Evolutionary conservation across 2,113 vertebrate species (phyloP).

Genomic region (Noturus placidus): DNA sequence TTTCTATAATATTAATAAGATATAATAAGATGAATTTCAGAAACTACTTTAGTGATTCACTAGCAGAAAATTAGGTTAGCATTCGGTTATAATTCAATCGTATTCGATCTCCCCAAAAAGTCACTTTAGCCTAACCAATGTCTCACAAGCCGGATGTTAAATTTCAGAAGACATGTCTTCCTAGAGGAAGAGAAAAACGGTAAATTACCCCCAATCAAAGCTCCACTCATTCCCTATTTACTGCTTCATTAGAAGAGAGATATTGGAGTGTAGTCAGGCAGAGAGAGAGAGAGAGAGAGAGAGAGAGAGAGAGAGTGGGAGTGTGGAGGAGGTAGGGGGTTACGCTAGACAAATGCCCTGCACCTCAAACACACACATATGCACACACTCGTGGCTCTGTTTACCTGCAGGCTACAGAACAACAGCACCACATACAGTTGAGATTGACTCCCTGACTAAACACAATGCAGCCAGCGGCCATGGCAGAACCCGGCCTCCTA

Average conservation of each 20-base stretch:
- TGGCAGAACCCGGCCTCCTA: constrained; percentile 53
- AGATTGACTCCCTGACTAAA: constrained; percentile 45
- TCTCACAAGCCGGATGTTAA: constrained; percentile 20
- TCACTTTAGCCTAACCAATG: constrained; percentile 23
- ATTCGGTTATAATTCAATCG: background rate
- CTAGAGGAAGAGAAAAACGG: constrained; percentile 47
- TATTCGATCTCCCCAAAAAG: background rate
- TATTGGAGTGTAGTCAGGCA: constrained; percentile 60
- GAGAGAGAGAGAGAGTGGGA: constrained; percentile 28
- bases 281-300: constrained; percentile 37
- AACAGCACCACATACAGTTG: constrained; percentile 54
- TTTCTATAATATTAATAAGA: background rate
- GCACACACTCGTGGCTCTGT: constrained; percentile 32
- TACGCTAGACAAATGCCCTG: constrained; percentile 52
- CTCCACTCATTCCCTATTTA: constrained; percentile 57
- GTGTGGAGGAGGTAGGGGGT: constrained; percentile 47
- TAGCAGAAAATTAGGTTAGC: background rate
- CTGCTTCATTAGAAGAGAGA: constrained; percentile 59
- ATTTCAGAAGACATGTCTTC: constrained; percentile 49
- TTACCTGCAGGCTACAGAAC: constrained; percentile 52
- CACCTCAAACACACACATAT: constrained; percentile 34
- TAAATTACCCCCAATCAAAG: constrained; percentile 61
- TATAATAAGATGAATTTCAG: background rate
- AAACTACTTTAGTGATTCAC: background rate
- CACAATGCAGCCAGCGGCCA: constrained; percentile 55